Conservation (phyloP, 2,888 invertebrate species). For the Catocala sponsa region DNA sequence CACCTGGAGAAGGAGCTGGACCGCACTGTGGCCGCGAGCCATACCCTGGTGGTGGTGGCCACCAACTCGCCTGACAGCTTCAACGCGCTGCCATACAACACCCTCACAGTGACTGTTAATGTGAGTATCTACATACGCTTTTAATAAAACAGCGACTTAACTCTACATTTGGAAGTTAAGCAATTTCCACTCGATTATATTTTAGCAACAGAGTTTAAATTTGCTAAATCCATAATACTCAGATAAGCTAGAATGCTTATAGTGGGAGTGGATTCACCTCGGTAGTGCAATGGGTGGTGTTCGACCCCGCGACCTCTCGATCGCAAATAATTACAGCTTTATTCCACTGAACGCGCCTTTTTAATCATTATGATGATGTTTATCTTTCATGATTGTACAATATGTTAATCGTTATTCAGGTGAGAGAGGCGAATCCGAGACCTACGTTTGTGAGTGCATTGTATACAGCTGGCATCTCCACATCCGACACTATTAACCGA, state of each 20-base stretch:
- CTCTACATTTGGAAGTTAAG: not conserved
- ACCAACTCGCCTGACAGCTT: slow-evolving; percentile 71
- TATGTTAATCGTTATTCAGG: slow-evolving; percentile 66
- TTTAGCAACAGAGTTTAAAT: too few species aligned
- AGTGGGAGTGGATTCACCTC: too few species aligned
- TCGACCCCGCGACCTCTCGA: too few species aligned
- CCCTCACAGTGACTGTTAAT: slow-evolving; percentile 77
- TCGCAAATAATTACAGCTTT: too few species aligned
- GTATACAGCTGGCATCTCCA: slow-evolving; percentile 86
- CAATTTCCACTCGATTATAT: too few species aligned
- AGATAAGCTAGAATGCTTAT: too few species aligned
- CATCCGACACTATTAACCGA: slow-evolving; percentile 75
- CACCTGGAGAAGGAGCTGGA: slow-evolving; percentile 73
- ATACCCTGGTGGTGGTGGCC: slow-evolving; percentile 82
- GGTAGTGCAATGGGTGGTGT: too few species aligned
- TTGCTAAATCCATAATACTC: too few species aligned
- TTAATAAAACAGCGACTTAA: too few species aligned
- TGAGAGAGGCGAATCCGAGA: slow-evolving; percentile 89
- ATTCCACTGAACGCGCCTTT: too few species aligned
- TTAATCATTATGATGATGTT: not conserved
- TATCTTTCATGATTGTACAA: not conserved
- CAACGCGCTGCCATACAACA: slow-evolving; percentile 57
- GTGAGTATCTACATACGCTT: slow-evolving; percentile 61
- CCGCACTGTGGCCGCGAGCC: slow-evolving; percentile 70
- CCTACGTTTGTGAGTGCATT: slow-evolving; percentile 83